Evolutionary conservation across 2,797 vertebrate species (phyloP), one percentile per base, ranked within the genome.

Genomic region (Chelon labrosus): DNA sequence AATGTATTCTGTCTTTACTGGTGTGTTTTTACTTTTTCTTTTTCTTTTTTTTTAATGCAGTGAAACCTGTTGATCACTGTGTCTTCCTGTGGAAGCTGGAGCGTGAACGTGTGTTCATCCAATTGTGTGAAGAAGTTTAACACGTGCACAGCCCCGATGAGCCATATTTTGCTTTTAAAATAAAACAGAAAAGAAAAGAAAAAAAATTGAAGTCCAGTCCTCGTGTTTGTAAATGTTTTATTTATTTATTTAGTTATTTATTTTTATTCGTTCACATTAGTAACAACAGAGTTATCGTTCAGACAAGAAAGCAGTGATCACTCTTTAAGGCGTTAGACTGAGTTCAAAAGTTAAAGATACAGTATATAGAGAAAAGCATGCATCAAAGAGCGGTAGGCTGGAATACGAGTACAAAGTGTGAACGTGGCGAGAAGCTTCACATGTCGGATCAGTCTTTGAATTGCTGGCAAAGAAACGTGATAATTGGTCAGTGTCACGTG

Each of bases 231-330:
- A 31, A 31, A 31, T 80, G 20, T 88, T 92, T 82, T 53, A 70
- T 66, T n/a, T n/a, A n/a, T n/a, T n/a, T n/a, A n/a, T n/a, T n/a
- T n/a, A n/a, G n/a, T 5, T 5, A 31, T 31, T 75, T 73, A 13
- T 42, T 75, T 91, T 81, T 82, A 80, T 88, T 78, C 54, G 70
- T 89, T 90, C 59, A 79, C 62, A 70, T 75, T 70, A 79, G 27
- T 78, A 86, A 84, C 65, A 84, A 53, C 63, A 65, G 61, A 78
- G 69, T 67, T 85, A 44, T 82, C 76, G 35, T 52, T 65, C 50
- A 87, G 75, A 85, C 72, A 73, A 69, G 11, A 52, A 44, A 83
- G 69, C 63, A 60, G 71, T 80, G 73, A 73, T 62, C 72, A 79
- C 31, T 31, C 31, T 31, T 31, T 31, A 31, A 31, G 31, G 31